Base-by-base conservation (phyloP, 2,888 invertebrate genomes). In the Paralinhomoeus sp. region DNA sequence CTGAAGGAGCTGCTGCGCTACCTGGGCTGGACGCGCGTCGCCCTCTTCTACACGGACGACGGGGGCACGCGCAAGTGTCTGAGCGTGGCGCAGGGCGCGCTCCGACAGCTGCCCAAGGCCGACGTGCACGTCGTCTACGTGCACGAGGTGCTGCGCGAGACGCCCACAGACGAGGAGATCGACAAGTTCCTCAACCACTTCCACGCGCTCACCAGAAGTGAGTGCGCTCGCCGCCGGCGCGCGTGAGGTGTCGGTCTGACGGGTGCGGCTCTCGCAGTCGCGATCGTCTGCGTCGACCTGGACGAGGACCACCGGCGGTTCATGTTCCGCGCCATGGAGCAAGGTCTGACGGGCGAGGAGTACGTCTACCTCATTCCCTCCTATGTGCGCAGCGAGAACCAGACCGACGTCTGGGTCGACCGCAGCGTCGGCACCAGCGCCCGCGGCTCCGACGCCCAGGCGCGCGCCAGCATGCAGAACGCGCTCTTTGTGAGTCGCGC, bases 1-100 rank as follows among this genome's bases (percentile, higher is more conserved):
- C 43, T 54, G 21, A 45, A 45, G 22, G 50, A 49, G 40, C 43
- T 52, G 3, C 51, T 54, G 50, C 37, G 34, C 15, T 49, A 50
- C 31, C 51, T 51, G 33, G 49, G 40, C 9, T 54, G 53, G 53
- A 46, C 47, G 13, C 50, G 51, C 17, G 50, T 54, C 20, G 53
- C 52, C n/a, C 48, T 52, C n/a, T 45, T 54, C 36, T 54, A 49
- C 41, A 44, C 48, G 2, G 50, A 48, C 37, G 51, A 51, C 37
- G 49, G 48, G 33, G 50, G 51, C 24, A 44, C 43, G 13, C 49
- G 51, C 23, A 51, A 51, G 41, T 53, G 53, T 27, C 27, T 27
- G 7, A 27, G 12, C 27, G 27, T 27, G 5, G 27, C 27, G 7
- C 27, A 27, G 27, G 27, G 27, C 5, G 27, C 27, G 7, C 5